Conservation (phyloP, 2,888 invertebrate genomes). For the Itoplectis maculator region DNA sequence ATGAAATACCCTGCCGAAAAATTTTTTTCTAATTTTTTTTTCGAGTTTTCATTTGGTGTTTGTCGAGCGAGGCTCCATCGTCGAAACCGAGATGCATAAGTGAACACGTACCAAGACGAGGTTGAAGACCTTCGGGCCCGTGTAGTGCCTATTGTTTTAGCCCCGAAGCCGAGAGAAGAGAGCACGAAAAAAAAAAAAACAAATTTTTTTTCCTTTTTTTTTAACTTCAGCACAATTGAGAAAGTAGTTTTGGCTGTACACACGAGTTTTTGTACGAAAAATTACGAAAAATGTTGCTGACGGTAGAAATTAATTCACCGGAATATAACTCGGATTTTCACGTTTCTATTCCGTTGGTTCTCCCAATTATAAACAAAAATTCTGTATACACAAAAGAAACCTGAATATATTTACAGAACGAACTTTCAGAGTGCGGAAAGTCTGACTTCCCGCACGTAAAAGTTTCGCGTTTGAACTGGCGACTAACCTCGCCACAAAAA, state of each 20-base stretch:
- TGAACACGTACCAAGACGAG: conserved; percentile 8
- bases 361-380: too few species aligned
- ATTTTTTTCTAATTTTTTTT: not conserved
- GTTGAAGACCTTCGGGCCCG: not conserved
- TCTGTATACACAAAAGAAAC: too few species aligned
- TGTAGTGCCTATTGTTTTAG: not conserved
- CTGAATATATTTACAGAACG: too few species aligned
- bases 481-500: not conserved
- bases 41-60: conserved; percentile 11
- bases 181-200: not conserved
- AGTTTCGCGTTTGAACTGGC: not conserved
- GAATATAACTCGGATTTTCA: too few species aligned
- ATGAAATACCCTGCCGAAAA: conserved; percentile 26
- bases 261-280: not conserved
- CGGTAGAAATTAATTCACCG: too few species aligned
- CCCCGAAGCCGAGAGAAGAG: not conserved
- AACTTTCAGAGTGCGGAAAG: too few species aligned
- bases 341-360: too few species aligned
- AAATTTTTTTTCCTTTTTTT: not conserved
- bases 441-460: too few species aligned
- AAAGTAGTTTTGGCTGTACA: not conserved
- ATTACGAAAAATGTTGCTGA: not conserved
- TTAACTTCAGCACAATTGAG: not conserved
- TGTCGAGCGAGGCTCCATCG: not conserved
- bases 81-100: conserved; percentile 24